phyloP scores from a whole-genome alignment of 2,888 invertebrate genomes.

The Drosophila yooni region DNA sequence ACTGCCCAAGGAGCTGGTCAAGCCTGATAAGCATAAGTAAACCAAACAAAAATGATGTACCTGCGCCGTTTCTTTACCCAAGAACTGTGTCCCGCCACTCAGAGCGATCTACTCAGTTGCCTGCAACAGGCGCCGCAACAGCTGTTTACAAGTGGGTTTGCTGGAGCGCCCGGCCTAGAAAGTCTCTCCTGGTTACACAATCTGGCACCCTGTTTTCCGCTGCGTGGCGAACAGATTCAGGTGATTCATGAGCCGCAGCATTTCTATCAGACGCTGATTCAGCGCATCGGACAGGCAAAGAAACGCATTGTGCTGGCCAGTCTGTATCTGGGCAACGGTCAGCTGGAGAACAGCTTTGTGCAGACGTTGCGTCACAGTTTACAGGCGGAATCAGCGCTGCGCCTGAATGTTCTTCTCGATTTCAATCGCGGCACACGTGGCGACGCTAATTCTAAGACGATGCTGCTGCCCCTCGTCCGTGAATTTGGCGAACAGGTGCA shows the following conservation, averaged over 20 bases:
- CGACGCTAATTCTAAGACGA: constrained; percentile 89
- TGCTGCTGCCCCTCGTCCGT: constrained; percentile 91
- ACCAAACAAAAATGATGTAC: constrained; percentile 63
- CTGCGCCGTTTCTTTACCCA: constrained; percentile 83
- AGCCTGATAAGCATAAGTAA: constrained; percentile 12
- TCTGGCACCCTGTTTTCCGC: constrained; percentile 89
- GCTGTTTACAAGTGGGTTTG: constrained; percentile 61
- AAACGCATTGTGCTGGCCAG: constrained; percentile 93
- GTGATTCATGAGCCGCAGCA: constrained; percentile 91
- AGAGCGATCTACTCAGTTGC: constrained; percentile 76
- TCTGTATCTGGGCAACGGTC: constrained; percentile 96
- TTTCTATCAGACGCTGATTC: constrained; percentile 91
- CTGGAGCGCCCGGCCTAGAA: constrained; percentile 84
- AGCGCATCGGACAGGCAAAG: constrained; percentile 88
- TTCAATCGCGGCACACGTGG: constrained; percentile 95
- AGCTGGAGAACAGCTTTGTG: constrained; percentile 92
- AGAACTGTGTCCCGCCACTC: constrained; percentile 75
- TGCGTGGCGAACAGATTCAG: constrained; percentile 89
- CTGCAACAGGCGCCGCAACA: constrained; percentile 72
- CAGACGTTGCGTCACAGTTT: constrained; percentile 88
- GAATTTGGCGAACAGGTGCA: constrained; percentile 87
- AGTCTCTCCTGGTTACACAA: constrained; percentile 88
- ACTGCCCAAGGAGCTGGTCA: constrained; percentile 20
- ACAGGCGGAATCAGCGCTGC: constrained; percentile 85
- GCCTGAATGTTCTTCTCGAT: constrained; percentile 93